These are phyloP conservation scores for Tanytarsus gracilentus DNA, from an alignment of 2,888 invertebrate species.

Conservation along the genomic window DNA sequence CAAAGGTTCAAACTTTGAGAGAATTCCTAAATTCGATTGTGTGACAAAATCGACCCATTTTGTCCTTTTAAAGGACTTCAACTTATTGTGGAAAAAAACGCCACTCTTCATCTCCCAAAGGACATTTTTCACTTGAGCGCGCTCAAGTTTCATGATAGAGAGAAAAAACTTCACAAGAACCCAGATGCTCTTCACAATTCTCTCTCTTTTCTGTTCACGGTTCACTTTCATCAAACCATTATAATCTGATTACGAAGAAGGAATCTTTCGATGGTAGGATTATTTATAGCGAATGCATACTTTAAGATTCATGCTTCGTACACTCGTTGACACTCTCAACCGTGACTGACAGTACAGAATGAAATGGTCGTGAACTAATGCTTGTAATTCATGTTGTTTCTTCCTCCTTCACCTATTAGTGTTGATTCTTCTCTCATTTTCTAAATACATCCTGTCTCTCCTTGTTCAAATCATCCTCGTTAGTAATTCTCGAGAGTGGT, in stretches of 20 bases:
- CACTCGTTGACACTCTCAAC: neutral
- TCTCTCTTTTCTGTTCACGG: neutral
- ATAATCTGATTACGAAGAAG: conserved; percentile 17
- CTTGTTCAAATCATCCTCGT: no score
- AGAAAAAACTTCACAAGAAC: no score
- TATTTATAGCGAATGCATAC: conserved; percentile 17
- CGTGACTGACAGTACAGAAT: conserved; percentile 1
- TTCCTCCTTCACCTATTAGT: neutral
- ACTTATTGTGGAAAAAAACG: no score
- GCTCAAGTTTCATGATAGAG: no score
- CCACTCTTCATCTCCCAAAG: no score
- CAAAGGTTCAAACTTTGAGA: no score
- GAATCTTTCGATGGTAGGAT: conserved; percentile 14
- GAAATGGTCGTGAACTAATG: conserved; percentile 12
- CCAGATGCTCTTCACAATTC: neutral
- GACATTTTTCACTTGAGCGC: no score
- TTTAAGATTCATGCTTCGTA: conserved; percentile 8
- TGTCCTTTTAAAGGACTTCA: no score
- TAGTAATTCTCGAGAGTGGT: neutral
- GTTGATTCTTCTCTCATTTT: neutral
- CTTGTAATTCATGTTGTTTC: neutral
- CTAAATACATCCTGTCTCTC: neutral
- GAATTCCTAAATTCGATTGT: no score
- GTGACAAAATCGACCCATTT: no score
- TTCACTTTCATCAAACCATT: conserved; percentile 15